phyloP scores from a whole-genome alignment of 2,888 invertebrate genomes.

The Epinotia brunnichana region DNA sequence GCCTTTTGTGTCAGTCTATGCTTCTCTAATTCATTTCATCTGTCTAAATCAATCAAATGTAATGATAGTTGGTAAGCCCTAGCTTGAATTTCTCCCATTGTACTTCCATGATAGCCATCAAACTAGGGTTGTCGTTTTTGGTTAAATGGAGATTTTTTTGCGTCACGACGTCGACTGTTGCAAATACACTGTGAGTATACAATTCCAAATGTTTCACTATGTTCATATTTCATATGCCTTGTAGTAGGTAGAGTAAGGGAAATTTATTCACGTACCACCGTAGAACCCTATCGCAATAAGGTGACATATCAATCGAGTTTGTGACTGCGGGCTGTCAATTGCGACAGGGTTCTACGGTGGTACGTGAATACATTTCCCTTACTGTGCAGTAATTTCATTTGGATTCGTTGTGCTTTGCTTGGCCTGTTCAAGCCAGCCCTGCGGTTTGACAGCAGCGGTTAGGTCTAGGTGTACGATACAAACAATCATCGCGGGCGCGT shows the following conservation, averaged over 20 bases:
- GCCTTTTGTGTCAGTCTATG: constrained; percentile 55
- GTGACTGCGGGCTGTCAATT: too few relatives aligned
- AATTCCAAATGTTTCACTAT: too few relatives aligned
- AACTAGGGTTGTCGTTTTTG: constrained; percentile 33
- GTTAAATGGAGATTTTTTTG: neutral
- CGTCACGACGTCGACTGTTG: neutral
- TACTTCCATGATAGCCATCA: constrained; percentile 52
- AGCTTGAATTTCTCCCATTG: constrained; percentile 61
- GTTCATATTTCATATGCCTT: neutral
- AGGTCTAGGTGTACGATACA: constrained; percentile 52
- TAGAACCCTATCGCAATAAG: too few relatives aligned
- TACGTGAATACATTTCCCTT: too few relatives aligned
- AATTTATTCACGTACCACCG: too few relatives aligned
- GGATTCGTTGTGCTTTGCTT: constrained; percentile 1
- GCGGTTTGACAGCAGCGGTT: constrained; percentile 49
- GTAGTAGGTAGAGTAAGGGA: neutral
- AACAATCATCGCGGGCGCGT: constrained; percentile 57
- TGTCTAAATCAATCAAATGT: constrained; percentile 62
- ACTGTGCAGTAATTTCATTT: constrained; percentile 2
- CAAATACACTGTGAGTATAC: neutral
- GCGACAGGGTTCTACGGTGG: too few relatives aligned
- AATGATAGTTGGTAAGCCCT: constrained; percentile 57
- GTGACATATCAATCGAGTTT: too few relatives aligned
- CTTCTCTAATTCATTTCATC: constrained; percentile 60
- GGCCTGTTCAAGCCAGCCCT: constrained; percentile 21